Conservation (phyloP, 2,113 vertebrate species). For the Mugil cephalus region DNA sequence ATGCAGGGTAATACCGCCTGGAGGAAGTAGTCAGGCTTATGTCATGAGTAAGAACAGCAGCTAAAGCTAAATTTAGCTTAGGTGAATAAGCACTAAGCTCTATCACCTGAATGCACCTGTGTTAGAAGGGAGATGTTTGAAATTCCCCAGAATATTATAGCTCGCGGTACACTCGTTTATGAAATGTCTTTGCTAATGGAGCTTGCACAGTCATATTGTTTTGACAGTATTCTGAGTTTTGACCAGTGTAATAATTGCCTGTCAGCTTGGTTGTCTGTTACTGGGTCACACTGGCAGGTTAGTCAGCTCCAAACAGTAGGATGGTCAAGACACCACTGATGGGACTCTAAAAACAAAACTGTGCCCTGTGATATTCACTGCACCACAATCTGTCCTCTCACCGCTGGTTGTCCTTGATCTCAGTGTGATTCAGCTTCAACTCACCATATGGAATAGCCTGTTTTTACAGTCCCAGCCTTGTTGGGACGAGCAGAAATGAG, state of each 20-base stretch:
- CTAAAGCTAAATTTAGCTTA: constrained; percentile 51
- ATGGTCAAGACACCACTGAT: constrained; percentile 30
- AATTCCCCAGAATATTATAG: constrained; percentile 12
- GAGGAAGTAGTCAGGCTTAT: constrained; percentile 25
- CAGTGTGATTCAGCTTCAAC: constrained; percentile 44
- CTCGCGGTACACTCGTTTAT: background rate
- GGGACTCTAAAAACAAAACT: constrained; percentile 24
- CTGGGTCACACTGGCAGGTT: constrained; percentile 23
- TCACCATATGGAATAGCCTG: constrained; percentile 60
- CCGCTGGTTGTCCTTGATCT: constrained; percentile 59
- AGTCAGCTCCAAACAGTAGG: constrained; percentile 7
- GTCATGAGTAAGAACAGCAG: constrained; percentile 31
- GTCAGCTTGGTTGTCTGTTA: constrained; percentile 7
- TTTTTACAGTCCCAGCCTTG: constrained; percentile 15
- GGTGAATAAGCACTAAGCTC: constrained; percentile 40
- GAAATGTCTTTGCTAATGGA: background rate
- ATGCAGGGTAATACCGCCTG: background rate
- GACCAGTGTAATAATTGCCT: constrained; percentile 11
- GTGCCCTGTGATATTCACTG: constrained; percentile 39
- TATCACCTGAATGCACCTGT: constrained; percentile 31
- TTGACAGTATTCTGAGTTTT: constrained; percentile 8
- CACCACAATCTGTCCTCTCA: constrained; percentile 62
- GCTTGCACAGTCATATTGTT: background rate
- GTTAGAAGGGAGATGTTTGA: constrained; percentile 11
- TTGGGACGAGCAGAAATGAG: background rate